Base-by-base conservation (phyloP, 2,113 vertebrate species). In the Vanacampus margaritifer region DNA sequence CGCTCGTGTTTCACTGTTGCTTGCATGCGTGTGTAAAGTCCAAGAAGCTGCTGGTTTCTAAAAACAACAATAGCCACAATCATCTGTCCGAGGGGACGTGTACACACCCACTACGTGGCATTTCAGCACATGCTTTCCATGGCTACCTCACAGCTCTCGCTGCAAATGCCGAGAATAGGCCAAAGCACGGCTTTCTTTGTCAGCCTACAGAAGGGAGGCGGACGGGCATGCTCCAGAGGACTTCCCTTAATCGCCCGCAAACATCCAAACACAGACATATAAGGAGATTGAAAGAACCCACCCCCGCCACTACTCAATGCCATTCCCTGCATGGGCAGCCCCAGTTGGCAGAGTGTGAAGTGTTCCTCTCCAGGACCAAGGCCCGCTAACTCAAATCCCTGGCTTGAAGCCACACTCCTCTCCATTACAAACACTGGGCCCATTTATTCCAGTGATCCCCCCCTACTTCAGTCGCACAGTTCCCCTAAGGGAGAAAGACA, bases 341-440 rank as follows among this genome's bases (percentile, higher is more conserved):
- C 87, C 86, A 88, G 71, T 89, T 88, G 89, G 88, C 88, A 84
- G 81, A 71, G 71, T 86, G 84, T 83, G 75, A 81, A 80, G 81
- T 81, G 84, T 79, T 84, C 71, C 83, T 81, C 82, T 91, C 86
- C 88, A 89, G 82, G 85, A 88, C 81, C 60, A 82, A 84, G 87
- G 81, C 75, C 79, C 58, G 72, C 89, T 89, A 88, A 91, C 86
- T 90, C 84, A 91, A 88, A 87, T 82, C 78, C 74, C 85, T 92
- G 90, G 89, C 88, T 28, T 24, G 65, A 65, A 72, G 90, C 90
- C 90, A 91, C 74, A 59, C 79, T 84, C 75, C 86, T 88, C 83
- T 90, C 87, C 78, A 85, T 90, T 86, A 89, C 86, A 86, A 87
- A 91, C 86, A 87, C 86, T 84, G 75, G 86, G 75, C 78, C 87